Evolutionary conservation across 2,113 vertebrate species (phyloP).

Genomic region (Antennarius striatus): DNA sequence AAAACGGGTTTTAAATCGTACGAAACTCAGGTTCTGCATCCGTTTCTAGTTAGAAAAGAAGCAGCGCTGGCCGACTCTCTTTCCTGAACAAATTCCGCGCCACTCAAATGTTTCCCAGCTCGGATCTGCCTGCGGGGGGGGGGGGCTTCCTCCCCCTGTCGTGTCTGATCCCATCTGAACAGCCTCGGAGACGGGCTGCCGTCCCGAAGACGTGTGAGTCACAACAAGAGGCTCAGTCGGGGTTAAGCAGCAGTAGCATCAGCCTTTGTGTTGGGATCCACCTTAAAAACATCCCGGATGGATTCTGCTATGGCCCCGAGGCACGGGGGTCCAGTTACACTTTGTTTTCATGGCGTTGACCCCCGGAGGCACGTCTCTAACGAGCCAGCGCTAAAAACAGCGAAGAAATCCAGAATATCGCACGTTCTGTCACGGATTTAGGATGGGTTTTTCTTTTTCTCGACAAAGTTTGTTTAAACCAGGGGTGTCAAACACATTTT

Average conservation of each 20-base stretch:
- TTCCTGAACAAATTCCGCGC: conserved; percentile 30
- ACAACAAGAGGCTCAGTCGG: conserved; percentile 64
- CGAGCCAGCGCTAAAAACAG: conserved; percentile 14
- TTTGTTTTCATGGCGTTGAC: conserved; percentile 36
- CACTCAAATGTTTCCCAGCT: conserved; percentile 1
- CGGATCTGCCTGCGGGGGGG: conserved; percentile 33
- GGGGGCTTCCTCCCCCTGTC: conserved; percentile 4
- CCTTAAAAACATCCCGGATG: conserved; percentile 52
- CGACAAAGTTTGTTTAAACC: too few relatives aligned
- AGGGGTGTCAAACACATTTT: too few relatives aligned
- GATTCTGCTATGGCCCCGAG: conserved; percentile 34
- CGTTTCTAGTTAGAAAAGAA: too few relatives aligned
- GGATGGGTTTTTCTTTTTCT: too few relatives aligned
- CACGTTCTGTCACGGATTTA: too few relatives aligned
- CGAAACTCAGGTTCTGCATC: too few relatives aligned
- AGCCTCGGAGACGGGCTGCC: conserved; percentile 33
- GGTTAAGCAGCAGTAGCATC: conserved; percentile 59
- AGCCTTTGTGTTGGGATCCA: conserved; percentile 51
- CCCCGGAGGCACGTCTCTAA: conserved; percentile 18
- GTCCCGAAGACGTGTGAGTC: conserved; percentile 42
- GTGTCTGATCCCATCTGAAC: conserved; percentile 46
- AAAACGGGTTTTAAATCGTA: too few relatives aligned
- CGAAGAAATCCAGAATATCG: not conserved
- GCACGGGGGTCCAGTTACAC: conserved; percentile 41
- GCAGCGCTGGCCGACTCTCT: not conserved